Percentiles rank a stretch among this genome's conserved stretches.
phyloP scores from a whole-genome alignment of 2,113 vertebrate species.

The Nerophis ophidion region DNA sequence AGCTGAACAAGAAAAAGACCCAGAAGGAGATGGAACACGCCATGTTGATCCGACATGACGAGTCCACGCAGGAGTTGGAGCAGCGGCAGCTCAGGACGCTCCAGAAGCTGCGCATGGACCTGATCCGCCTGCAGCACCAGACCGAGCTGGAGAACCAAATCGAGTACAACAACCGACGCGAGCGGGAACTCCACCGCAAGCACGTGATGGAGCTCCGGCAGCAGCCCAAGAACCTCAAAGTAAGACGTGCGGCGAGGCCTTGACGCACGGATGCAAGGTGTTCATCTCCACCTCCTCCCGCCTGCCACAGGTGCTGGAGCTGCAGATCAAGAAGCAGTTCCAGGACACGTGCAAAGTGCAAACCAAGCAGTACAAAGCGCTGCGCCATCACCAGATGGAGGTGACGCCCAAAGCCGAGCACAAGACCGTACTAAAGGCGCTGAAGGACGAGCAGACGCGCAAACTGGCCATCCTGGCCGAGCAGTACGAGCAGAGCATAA shows the following conservation, averaged over 20 bases:
- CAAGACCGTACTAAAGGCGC: constrained; percentile 94
- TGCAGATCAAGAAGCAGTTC: constrained; percentile 99
- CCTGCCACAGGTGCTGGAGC: constrained; percentile 84
- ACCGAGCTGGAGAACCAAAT: constrained; percentile 98
- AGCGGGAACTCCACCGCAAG: constrained; percentile 95
- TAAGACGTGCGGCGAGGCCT: constrained; percentile 36
- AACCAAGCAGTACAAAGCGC: constrained; percentile 99
- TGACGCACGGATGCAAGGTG: no score
- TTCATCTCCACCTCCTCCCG: no score
- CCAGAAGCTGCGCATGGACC: constrained; percentile 97
- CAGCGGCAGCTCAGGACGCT: constrained; percentile 91
- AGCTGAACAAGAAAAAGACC: constrained; percentile 94
- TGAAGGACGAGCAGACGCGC: constrained; percentile 98
- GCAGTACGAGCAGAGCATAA: constrained; percentile 99
- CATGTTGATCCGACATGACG: constrained; percentile 96
- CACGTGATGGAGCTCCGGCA: constrained; percentile 98
- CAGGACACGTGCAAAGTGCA: constrained; percentile 99
- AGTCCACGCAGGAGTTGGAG: constrained; percentile 95
- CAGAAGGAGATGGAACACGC: constrained; percentile 99
- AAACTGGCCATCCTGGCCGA: constrained; percentile 98
- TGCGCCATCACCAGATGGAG: constrained; percentile 99
- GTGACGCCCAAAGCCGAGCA: constrained; percentile 98
- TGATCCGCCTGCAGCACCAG: constrained; percentile 98
- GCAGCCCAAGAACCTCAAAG: constrained; percentile 98
- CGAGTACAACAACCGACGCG: constrained; percentile 96